These are phyloP conservation scores for Drosophila quinaria DNA, from an alignment of 2,888 invertebrate genomes.

Conservation along the genomic window DNA sequence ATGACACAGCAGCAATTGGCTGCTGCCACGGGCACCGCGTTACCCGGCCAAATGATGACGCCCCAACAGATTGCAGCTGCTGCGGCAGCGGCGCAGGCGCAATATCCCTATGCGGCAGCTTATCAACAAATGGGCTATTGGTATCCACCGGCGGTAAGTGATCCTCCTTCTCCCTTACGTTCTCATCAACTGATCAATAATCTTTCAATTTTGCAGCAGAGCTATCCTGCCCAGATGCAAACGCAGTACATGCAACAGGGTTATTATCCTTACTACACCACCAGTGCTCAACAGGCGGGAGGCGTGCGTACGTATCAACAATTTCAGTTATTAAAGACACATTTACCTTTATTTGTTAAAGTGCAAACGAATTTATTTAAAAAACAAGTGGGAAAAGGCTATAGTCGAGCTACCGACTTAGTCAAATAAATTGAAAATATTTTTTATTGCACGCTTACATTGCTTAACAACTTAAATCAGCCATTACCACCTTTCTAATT, in stretches of 20 bases:
- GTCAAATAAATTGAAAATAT: too few relatives aligned
- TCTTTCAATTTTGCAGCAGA: constrained; percentile 85
- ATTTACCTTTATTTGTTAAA: too few relatives aligned
- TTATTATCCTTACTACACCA: constrained; percentile 90
- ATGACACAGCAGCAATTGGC: constrained; percentile 83
- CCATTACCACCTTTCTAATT: too few relatives aligned
- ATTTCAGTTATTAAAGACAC: not conserved
- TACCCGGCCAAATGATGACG: constrained; percentile 86
- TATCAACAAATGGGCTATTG: constrained; percentile 97
- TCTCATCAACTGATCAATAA: not conserved
- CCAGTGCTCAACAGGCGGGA: constrained; percentile 90
- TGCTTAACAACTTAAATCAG: too few relatives aligned
- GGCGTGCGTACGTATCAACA: constrained; percentile 85
- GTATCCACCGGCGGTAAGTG: constrained; percentile 92
- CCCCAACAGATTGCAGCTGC: constrained; percentile 86
- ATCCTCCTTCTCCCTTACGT: not conserved
- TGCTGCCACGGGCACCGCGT: constrained; percentile 80
- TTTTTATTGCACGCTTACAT: too few relatives aligned
- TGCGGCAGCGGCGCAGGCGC: constrained; percentile 87
- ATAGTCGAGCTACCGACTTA: too few relatives aligned
- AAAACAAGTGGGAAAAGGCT: too few relatives aligned
- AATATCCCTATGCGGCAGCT: constrained; percentile 91
- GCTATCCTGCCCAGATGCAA: constrained; percentile 91
- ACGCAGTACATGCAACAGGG: constrained; percentile 93
- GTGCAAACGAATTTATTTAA: too few relatives aligned